A percentile compares a stretch with the other conserved stretches of the same genome.
Conservation (phyloP, 2,888 invertebrate genomes). For the Malacosoma neustria region DNA sequence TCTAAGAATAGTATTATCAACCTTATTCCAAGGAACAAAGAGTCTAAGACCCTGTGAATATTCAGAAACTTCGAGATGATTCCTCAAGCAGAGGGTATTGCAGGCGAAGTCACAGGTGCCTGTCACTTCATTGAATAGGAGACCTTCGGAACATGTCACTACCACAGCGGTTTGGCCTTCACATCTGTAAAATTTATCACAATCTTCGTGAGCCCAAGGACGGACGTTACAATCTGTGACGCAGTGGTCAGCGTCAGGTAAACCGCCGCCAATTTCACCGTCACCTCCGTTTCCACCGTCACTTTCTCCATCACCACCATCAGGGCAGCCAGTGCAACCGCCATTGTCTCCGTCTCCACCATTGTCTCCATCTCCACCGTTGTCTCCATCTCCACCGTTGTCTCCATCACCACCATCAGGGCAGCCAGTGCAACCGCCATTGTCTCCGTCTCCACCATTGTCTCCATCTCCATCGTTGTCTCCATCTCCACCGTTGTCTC, state of each 20-base stretch:
- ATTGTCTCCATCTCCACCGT: constrained; percentile 4
- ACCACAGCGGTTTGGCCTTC: constrained; percentile 26
- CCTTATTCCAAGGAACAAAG: constrained; percentile 38
- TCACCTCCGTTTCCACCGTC: not conserved
- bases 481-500: constrained; percentile 1
- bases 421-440: not conserved
- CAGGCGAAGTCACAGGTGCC: constrained; percentile 47
- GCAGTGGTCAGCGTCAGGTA: constrained; percentile 22
- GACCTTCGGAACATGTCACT: constrained; percentile 42
- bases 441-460: constrained; percentile 1
- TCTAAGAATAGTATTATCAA: constrained; percentile 12
- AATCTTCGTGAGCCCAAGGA: constrained; percentile 51
- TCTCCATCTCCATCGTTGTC: constrained; percentile 4
- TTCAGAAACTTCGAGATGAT: constrained; percentile 22
- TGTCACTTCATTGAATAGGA: constrained; percentile 43
- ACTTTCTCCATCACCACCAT: not conserved
- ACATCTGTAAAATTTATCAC: constrained; percentile 56
- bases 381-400: constrained; percentile 1
- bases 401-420: constrained; percentile 1
- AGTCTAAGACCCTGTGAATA: constrained; percentile 29
- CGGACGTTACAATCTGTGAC: constrained; percentile 34
- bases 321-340: not conserved
- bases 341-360: constrained; percentile 4
- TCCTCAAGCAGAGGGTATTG: constrained; percentile 36
- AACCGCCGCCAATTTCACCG: not conserved